Evolutionary conservation across 2,113 vertebrate species (phyloP).

Genomic region (Neofelis nebulosa): DNA sequence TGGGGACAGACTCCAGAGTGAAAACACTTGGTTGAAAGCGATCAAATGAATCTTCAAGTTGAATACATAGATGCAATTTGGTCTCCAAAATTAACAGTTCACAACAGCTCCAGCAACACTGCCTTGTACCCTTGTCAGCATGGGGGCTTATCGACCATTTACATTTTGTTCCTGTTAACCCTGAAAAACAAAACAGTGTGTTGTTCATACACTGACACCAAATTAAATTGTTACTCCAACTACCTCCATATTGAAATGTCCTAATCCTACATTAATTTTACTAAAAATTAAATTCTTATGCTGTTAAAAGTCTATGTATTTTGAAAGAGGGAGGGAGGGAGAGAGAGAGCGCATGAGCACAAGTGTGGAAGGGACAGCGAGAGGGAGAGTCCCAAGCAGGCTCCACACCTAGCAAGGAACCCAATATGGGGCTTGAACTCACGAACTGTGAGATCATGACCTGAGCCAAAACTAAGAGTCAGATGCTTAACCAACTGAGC

Average conservation of each 20-base stretch:
- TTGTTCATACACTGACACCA: not conserved
- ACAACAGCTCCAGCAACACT: too few species aligned
- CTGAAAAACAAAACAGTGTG: not conserved
- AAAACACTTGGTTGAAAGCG: not conserved
- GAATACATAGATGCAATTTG: not conserved
- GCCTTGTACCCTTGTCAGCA: not conserved
- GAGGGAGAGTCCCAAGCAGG: too few species aligned
- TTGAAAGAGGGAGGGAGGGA: too few species aligned
- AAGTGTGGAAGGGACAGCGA: too few species aligned
- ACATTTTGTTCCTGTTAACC: not conserved
- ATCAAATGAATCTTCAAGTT: not conserved
- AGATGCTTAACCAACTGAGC: too few species aligned
- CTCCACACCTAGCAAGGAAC: too few species aligned
- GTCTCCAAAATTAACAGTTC: not conserved
- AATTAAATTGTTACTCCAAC: not conserved
- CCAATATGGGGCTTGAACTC: too few species aligned
- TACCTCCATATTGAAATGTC: not conserved
- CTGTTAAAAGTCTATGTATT: too few species aligned
- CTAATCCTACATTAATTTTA: not conserved
- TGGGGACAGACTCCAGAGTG: not conserved
- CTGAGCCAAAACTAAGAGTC: too few species aligned
- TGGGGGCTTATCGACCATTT: not conserved
- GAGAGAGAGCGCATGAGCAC: too few species aligned
- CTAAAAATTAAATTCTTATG: not conserved
- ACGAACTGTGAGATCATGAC: too few species aligned